Conservation (phyloP, 2,797 vertebrate genomes). For the Alcedo atthis region DNA sequence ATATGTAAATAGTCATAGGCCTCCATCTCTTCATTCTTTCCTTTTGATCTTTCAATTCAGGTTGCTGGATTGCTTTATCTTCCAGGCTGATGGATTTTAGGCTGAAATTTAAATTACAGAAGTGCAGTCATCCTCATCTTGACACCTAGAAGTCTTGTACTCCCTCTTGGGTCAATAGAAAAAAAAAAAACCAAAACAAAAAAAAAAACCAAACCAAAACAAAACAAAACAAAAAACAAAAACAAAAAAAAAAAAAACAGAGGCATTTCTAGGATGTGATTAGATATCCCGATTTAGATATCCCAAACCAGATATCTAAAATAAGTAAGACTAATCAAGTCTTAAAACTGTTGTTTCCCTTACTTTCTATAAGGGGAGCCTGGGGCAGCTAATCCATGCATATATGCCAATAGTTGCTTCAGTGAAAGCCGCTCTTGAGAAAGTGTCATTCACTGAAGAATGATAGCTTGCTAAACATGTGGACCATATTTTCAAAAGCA, state of each 20-base stretch:
- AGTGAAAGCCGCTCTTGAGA: not conserved
- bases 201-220: no score
- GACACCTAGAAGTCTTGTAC: not conserved
- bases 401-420: not conserved
- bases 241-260: not conserved
- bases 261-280: not conserved
- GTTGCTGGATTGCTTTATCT: not conserved
- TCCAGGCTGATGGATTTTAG: not conserved
- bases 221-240: no score
- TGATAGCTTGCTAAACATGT: not conserved
- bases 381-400: not conserved
- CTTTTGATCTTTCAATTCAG: not conserved
- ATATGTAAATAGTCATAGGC: not conserved
- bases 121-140: not conserved
- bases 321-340: not conserved
- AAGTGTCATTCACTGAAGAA: not conserved
- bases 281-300: not conserved
- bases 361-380: not conserved
- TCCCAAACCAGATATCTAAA: not conserved
- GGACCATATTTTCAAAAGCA: not conserved
- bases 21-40: not conserved
- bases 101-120: not conserved
- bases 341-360: not conserved
- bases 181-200: not conserved
- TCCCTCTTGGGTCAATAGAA: not conserved